Evolutionary conservation across 2,113 vertebrate species (phyloP), one percentile per base, ranked within the genome.

Genomic region (Polypterus bichir): DNA sequence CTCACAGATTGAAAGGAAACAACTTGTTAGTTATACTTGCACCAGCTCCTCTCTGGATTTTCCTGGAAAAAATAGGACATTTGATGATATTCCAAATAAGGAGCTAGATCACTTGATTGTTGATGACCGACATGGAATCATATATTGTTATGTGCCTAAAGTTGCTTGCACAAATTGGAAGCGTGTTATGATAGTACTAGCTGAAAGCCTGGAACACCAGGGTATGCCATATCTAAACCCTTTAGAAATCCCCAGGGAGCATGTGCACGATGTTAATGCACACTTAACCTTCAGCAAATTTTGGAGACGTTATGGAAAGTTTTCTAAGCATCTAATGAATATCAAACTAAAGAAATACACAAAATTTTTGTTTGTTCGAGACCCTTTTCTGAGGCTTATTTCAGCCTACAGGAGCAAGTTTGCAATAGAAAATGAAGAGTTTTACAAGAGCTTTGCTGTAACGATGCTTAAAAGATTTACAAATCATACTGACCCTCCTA

Each of bases 131-230:
- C 96, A 98, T 0, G 95, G 96, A 0, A 70, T 94, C 63, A 96
- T 99, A 81, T 99, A 98, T 83, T 99, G 96, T 74, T 99, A 97
- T 0, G 92, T 98, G 65, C 96, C 96, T 61, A 99, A 99, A 79
- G 96, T 97, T 64, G 95, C 95, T 6, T 98, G 95, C 79, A 96
- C 84, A 67, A 97, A 97, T 84, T 99, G 96, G 96, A 98, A 99
- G 59, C 89, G 95, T 2, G 85, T 98, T 65, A 96, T 99, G 96
- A 98, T 99, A 0, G 85, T 99, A 11, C 81, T 99, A 1, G 97
- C 93, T 0, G 89, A 91, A 73, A 96, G 94, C 73, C 77, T 95
- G 48, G 79, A 92, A 69, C 81, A 86, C 62, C 86, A 88, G 0
- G 92, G 95, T 0, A 71, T 79, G 0, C 94, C 96, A 0, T 97